These are phyloP conservation scores for Tylochromis polylepis DNA, from an alignment of 2,113 vertebrate genomes.

Conservation along the genomic window DNA sequence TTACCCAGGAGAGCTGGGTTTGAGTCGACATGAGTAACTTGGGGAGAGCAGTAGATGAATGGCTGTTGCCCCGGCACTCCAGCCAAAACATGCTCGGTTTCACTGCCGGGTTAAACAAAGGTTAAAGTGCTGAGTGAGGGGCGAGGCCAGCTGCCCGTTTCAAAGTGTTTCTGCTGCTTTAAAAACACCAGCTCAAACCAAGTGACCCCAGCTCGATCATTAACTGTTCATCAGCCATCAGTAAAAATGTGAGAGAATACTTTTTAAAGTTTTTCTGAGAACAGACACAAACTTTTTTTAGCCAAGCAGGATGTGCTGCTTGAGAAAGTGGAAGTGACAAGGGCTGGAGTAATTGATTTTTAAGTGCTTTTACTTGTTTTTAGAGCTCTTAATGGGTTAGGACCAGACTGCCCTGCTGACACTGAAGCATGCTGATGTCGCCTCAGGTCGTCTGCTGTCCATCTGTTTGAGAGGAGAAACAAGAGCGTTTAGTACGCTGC, in stretches of 20 bases:
- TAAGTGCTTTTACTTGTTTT: neutral
- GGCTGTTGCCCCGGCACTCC: neutral
- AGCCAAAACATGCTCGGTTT: neutral
- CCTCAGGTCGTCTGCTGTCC: neutral
- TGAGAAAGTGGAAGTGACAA: neutral
- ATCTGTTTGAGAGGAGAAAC: neutral
- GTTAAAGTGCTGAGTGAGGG: accelerated
- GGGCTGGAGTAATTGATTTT: neutral
- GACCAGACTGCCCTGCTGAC: neutral
- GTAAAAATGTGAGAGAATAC: neutral
- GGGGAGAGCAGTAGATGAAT: neutral
- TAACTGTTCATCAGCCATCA: neutral
- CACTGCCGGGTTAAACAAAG: neutral
- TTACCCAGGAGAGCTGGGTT: neutral
- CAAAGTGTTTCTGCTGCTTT: neutral
- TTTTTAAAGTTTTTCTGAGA: neutral
- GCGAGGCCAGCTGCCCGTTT: accelerated
- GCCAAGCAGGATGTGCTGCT: neutral
- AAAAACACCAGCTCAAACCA: neutral
- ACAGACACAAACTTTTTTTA: neutral
- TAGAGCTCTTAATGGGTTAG: neutral
- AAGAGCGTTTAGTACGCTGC: neutral
- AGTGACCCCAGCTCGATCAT: accelerated
- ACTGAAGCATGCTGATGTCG: neutral
- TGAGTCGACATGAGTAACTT: neutral